phyloP scores from a whole-genome alignment of 2,113 vertebrate species.

The Hypocryptadius cinnamomeus region DNA sequence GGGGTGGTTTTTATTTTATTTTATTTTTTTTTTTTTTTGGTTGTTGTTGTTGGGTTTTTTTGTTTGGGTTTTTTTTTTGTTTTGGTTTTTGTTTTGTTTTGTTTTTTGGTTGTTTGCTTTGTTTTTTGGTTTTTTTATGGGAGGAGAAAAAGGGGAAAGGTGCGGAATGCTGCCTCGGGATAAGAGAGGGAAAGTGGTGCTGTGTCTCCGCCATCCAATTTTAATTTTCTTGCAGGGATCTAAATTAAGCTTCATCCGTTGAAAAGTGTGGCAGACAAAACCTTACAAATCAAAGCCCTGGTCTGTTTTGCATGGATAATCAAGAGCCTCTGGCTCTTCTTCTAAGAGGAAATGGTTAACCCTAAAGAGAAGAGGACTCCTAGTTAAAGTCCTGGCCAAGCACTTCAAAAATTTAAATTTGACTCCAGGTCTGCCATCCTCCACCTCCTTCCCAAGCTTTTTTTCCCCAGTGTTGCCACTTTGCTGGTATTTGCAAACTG shows the following conservation, averaged over 20 bases:
- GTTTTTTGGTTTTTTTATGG: background rate
- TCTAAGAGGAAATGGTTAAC: background rate
- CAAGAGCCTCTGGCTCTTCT: slow-evolving; percentile 20
- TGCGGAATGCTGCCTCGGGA: background rate
- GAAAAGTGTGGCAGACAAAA: slow-evolving; percentile 30
- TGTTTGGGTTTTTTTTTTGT: background rate
- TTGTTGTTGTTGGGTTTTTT: no score
- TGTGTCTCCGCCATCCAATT: background rate
- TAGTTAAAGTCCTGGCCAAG: background rate
- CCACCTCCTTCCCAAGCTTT: background rate
- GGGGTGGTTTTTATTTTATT: no score
- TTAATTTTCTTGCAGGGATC: slow-evolving; percentile 2
- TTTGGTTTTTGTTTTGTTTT: no score
- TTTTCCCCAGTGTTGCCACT: background rate
- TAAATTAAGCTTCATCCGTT: slow-evolving; percentile 10
- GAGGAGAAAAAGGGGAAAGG: background rate
- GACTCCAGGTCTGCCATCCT: background rate
- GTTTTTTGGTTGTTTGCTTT: no score
- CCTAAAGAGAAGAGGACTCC: background rate
- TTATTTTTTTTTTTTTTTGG: background rate
- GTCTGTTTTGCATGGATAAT: slow-evolving; percentile 45
- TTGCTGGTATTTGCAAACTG: background rate
- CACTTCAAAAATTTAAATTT: background rate
- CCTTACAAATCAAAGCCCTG: slow-evolving; percentile 21
- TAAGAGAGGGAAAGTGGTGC: background rate